Evolutionary conservation across 2,888 invertebrate species (phyloP), one percentile per base, ranked within the genome.

Genomic region (Amphipoea oculea): DNA sequence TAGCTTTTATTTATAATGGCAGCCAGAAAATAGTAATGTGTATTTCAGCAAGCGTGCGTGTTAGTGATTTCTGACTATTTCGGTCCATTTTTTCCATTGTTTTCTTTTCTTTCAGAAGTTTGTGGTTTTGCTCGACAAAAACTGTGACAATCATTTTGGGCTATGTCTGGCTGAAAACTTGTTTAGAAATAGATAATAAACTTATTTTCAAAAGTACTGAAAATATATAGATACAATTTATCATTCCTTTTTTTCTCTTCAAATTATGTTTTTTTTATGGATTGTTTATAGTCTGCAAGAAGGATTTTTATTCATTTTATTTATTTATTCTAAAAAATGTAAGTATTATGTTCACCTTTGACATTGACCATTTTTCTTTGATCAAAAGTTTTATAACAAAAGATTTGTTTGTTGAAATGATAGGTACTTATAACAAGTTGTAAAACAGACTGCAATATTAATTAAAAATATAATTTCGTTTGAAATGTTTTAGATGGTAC

Each of bases 1-100:
- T 82, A 70, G 68, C 63, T 76, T 82, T 76, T 82, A 69, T 81
- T 81, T 81, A 42, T 81, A 83, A 81, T 69, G 65, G 57, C 2
- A 9, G 29, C 20, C 4, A 36, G 65, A 48, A 57, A 62, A 81
- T 54, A 81, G n/a, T 51, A 48, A 48, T 48, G 42, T 42, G 54
- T 57, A 63, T 81, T 68, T 75, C 62, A 57, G 76, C 14, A 14
- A 57, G 29, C 62, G 62, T 68, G 68, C 45, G 82, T 69, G 48
- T 57, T 62, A 4, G 54, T 48, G 17, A 48, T 68, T 68, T 63
- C 23, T 12, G 74, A 60, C 2, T 62, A 60, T 73, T 81, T 60
- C 20, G 6, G 36, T 14, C 3, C 9, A 17, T 2, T 48, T 7
- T 42, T 29, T 23, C 9, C 40, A 40, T 17, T 36, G 2, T 40